A percentile compares a stretch with the other conserved stretches of the same genome.
Evolutionary conservation across 2,113 vertebrate genomes (phyloP).

Genomic region (Laticauda colubrina): DNA sequence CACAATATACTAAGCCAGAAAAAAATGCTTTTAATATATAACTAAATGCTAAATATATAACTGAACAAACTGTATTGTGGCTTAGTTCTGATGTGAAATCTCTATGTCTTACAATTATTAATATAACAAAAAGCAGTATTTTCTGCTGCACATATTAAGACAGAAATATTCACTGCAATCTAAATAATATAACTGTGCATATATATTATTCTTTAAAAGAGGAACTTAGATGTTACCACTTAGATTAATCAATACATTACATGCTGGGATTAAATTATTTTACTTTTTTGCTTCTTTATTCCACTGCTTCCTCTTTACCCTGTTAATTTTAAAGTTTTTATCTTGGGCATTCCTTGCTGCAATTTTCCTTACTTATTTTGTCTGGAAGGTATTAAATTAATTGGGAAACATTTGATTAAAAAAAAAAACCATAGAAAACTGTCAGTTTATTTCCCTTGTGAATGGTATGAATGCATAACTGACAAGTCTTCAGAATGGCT

Average conservation of each 20-base stretch:
- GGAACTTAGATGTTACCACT: background rate
- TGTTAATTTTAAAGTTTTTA: background rate
- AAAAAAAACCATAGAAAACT: background rate
- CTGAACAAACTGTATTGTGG: background rate
- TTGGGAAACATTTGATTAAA: background rate
- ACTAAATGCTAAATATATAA: background rate
- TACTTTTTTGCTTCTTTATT: background rate
- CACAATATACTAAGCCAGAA: background rate
- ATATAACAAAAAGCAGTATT: slow-evolving; percentile 33
- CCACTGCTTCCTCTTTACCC: background rate
- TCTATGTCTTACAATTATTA: background rate
- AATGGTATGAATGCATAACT: background rate
- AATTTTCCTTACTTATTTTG: background rate
- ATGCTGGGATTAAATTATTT: background rate
- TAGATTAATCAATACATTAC: background rate
- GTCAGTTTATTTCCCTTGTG: background rate
- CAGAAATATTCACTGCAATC: background rate
- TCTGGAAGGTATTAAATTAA: background rate
- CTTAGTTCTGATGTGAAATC: background rate
- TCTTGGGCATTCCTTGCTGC: background rate
- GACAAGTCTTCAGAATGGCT: background rate
- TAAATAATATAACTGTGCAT: background rate
- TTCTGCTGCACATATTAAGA: slow-evolving; percentile 36
- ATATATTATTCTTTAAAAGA: background rate
- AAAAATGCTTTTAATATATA: background rate